Evolutionary conservation across 2,888 invertebrate species (phyloP).

Genomic region (Brassicogethes aeneus): DNA sequence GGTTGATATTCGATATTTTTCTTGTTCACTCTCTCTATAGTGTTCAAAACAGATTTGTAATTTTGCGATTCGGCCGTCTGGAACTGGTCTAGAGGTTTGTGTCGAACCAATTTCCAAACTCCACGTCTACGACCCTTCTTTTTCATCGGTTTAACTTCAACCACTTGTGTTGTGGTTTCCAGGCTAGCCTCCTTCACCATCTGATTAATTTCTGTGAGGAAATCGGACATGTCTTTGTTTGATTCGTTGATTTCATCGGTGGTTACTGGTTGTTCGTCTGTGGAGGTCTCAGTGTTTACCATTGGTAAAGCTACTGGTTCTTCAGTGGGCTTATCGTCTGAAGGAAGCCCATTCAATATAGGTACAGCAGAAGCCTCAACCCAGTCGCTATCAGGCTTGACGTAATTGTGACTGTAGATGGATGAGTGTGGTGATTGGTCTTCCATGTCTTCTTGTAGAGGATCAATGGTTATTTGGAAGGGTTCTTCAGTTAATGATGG

Average conservation of each 20-base stretch:
- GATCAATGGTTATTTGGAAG: constrained; percentile 38
- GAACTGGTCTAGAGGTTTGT: constrained; percentile 56
- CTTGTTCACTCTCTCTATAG: constrained; percentile 23
- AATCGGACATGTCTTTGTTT: constrained; percentile 12
- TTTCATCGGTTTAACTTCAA: constrained; percentile 19
- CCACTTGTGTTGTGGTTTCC: constrained; percentile 15
- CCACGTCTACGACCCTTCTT: constrained; percentile 50
- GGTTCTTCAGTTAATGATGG: constrained; percentile 23
- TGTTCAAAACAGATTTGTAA: constrained; percentile 41
- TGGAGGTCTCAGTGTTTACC: neutral
- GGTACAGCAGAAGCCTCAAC: constrained; percentile 31
- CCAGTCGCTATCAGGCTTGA: constrained; percentile 23
- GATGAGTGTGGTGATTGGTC: constrained; percentile 51
- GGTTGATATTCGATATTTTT: constrained; percentile 9
- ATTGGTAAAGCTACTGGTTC: constrained; percentile 4
- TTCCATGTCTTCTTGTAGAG: constrained; percentile 29
- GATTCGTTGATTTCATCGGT: constrained; percentile 14
- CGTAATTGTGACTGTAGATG: constrained; percentile 45
- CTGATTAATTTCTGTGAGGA: constrained; percentile 17
- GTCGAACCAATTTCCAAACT: constrained; percentile 65
- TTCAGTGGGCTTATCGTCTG: constrained; percentile 6
- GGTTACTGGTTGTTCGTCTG: constrained; percentile 21
- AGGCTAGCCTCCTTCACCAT: constrained; percentile 9
- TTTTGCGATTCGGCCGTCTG: constrained; percentile 76
- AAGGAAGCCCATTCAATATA: neutral